Base-by-base conservation (phyloP, 92 coral and sea anemone species). In the Scolanthus callimorphus region DNA sequence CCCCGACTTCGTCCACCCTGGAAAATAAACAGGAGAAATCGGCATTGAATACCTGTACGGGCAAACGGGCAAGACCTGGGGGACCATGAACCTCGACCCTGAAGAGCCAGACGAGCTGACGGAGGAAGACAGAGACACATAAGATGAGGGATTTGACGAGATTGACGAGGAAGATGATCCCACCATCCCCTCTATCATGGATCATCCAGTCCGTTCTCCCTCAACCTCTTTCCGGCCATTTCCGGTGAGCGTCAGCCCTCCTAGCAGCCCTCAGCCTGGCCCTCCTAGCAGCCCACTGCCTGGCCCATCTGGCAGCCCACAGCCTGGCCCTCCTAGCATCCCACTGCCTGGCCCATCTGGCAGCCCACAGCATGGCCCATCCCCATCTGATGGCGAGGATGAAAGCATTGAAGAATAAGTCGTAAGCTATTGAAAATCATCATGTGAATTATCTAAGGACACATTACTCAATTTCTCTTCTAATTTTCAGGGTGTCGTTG, bases 21-120 rank as follows among this genome's bases (percentile, higher is more conserved):
- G 58, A 52, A 59, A 63, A 72, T 1, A 78, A 78, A 46, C n/a
- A n/a, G n/a, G n/a, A n/a, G n/a, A n/a, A n/a, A n/a, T n/a, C n/a
- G n/a, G n/a, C n/a, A n/a, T n/a, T n/a, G 77, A 58, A 20, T 60
- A 59, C 27, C 26, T 70, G 0, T 70, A 70, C 53, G 17, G 56
- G 2, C 76, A 69, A 20, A 58, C 76, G 1, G 76, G 68, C 0
- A 69, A 69, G 24, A 1, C 12, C 8, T 69, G 76, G 76, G 22
- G 41, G 20, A 45, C 58, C 25, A 44, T 70, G 1, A 21, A 31
- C 24, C 44, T 70, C 0, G 77, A 70, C 25, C 77, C 69, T 15
- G 41, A 34, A 34, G 8, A 34, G 41, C 41, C 41, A 6, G 41
- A 34, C 15, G 41, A 34, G 8, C 41, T 34, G 41, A 34, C 41